Evolutionary conservation across 35 echinoderm and acorn worm genomes (phyloP), one percentile per base, ranked within the genome.

Genomic region (Heliocidaris tuberculata): DNA sequence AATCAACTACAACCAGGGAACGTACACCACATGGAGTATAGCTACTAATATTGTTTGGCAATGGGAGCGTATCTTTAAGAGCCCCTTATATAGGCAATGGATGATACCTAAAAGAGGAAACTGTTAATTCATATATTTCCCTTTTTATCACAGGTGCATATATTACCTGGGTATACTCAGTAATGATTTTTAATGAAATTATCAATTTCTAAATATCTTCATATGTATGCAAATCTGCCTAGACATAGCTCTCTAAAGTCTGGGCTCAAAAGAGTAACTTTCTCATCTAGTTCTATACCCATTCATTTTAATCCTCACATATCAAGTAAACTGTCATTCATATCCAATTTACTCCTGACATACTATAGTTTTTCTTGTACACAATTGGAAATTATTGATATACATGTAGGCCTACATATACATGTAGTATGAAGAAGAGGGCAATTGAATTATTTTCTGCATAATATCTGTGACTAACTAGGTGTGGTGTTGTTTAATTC

Each of bases 401-500:
- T 56, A 13, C 52, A 56, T 78, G 27, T 78, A 78, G 65, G 65
- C 65, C 65, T 78, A 8, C 21, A 70, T 70, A 24, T 24, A 59
- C n/a, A 42, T 42, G 35, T 42, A 42, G 35, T 42, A 42, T 42
- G 35, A 42, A 42, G 35, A 42, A 42, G 35, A 42, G 35, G 35
- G 35, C 3, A 78, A 78, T 78, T 78, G 7, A 78, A 78, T 78
- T 7, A 78, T 78, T 78, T 78, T 78, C 21, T 29, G 65, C 7
- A 78, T 78, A 27, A 78, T 78, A 78, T n/a, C 21, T 78, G 65
- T 78, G 65, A 78, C 65, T 78, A 78, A 78, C 65, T 78, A 78
- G 65, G 65, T 24, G 65, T 78, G 65, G 65, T n/a, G 65, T 5
- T 7, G 65, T 78, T 78, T 78, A 78, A n/a, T 2, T 78, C 7